Evolutionary conservation across 1,140 invertebrate species (phyloP), one percentile per base, ranked within the genome.

Genomic region (Nasonia giraulti): DNA sequence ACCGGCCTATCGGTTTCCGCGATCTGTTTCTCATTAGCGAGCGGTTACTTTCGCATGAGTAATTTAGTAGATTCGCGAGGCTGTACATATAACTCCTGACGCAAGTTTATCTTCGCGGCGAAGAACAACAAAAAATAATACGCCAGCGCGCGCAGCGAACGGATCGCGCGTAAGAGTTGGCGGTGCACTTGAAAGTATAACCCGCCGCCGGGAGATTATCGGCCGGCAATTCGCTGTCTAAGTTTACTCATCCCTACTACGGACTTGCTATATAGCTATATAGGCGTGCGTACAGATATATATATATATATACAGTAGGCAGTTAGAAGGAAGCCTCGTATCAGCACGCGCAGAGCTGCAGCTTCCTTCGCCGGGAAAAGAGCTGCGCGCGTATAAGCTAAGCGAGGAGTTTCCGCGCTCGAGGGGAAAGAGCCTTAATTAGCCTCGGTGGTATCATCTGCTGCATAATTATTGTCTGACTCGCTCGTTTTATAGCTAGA

Each of bases 401-500:
- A 71, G 10, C 68, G 27, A 31, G 68, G 68, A 27, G 68, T 14
- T 71, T 71, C 68, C 7, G 20, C 6, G 55, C 87, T 85, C 86
- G 85, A 83, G 68, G 68, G 79, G 81, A 83, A 88, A 84, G 82
- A 78, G 55, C 76, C 85, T 87, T 89, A 90, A 90, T 90, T 90
- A 89, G 87, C 55, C 86, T 86, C 75, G 47, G 69, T 27, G 77
- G 89, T 86, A 81, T 88, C 87, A 88, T 89, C 84, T 87, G 85
- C 85, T 89, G 55, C 55, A 62, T 89, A 90, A 90, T 90, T 89
- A 89, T 90, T 88, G 88, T 88, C 83, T 85, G 68, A 71, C 33
- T 85, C 44, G 74, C 87, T 82, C 74, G 62, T 73, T 80, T 82
- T 86, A 50, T 44, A 44, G 6, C 6, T 44, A 44, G 40, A 44